These are phyloP conservation scores for Melieria omissa DNA, from an alignment of 2,888 invertebrate species.

Conservation along the genomic window DNA sequence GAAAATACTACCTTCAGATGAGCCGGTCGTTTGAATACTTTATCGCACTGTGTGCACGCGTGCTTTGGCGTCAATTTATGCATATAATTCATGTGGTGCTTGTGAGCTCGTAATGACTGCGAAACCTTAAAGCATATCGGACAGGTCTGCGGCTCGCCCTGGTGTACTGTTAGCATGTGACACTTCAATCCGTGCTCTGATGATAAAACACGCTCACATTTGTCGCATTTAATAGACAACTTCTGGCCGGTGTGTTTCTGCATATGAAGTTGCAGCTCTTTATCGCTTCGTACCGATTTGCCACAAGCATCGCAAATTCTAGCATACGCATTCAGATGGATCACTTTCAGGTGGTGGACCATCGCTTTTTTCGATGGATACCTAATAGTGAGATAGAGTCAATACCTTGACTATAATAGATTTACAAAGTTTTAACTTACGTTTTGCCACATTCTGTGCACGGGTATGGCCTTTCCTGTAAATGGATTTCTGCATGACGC, in stretches of 20 bases:
- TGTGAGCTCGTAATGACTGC: constrained; percentile 56
- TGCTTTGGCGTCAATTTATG: constrained; percentile 58
- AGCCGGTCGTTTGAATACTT: constrained; percentile 52
- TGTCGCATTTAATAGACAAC: constrained; percentile 56
- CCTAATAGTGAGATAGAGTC: background rate
- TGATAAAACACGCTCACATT: constrained; percentile 57
- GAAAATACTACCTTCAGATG: constrained; percentile 12
- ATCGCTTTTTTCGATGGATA: constrained; percentile 41
- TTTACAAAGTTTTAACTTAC: constrained; percentile 16
- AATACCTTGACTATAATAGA: background rate
- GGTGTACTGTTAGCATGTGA: constrained; percentile 62
- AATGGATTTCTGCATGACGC: constrained; percentile 59
- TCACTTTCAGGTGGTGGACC: constrained; percentile 57
- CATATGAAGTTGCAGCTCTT: constrained; percentile 58
- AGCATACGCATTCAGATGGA: constrained; percentile 59
- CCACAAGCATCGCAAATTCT: constrained; percentile 64
- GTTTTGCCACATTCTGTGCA: constrained; percentile 55
- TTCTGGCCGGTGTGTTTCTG: constrained; percentile 58
- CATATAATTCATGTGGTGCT: constrained; percentile 59
- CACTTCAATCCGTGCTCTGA: constrained; percentile 60
- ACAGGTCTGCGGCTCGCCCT: constrained; percentile 57
- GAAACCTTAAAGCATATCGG: constrained; percentile 58
- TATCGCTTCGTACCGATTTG: constrained; percentile 57
- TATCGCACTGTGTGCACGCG: constrained; percentile 62
- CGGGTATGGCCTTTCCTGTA: constrained; percentile 39